Evolutionary conservation across 2,113 vertebrate genomes (phyloP), one percentile per base, ranked within the genome.

Genomic region (Gnathonemus echidnorhynchus): DNA sequence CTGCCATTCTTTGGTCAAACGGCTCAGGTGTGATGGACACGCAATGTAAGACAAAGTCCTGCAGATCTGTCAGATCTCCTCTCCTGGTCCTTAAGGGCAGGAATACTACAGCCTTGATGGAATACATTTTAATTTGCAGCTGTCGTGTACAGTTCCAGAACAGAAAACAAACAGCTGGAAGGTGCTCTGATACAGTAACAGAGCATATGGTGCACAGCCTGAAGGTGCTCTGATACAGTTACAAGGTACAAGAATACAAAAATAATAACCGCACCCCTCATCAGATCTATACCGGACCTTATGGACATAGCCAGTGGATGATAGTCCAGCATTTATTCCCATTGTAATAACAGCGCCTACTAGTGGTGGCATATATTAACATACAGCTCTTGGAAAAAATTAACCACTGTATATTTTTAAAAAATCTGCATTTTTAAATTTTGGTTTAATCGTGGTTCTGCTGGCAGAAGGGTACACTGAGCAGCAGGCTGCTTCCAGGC

Each of bases 1-100:
- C 93, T 93, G 93, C 94, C 93, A 92, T 94, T 95, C 93, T 94
- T 94, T 93, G 93, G 91, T 86, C 88, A 92, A 90, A 91, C 8
- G 91, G 89, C 91, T 90, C n/a, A 3, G 62, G 62, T 31, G 9
- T 70, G 10, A 80, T 2, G 1, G 74, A 80, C 74, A 42, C 4
- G 4, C 21, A 27, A 50, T 13, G n/a, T 5, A 24, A 50, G 46
- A 58, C 56, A 70, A 45, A 11, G 84, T 11, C 24, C n/a, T 86
- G 45, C 50, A 80, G 74, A 80, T 7, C 35, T 7, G 6, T 19
- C 5, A 74, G 31, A 74, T 35, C 13, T 19, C 70, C 70, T 35
- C 6, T 80, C 15, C 74, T 80, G 15, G 17, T 42, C 74, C 35
- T 42, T 13, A 39, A 9, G 1, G 11, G 70, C 31, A 17, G 31